Evolutionary conservation across 2,888 invertebrate genomes (phyloP).

Genomic region (Falcaria lacertinaria): DNA sequence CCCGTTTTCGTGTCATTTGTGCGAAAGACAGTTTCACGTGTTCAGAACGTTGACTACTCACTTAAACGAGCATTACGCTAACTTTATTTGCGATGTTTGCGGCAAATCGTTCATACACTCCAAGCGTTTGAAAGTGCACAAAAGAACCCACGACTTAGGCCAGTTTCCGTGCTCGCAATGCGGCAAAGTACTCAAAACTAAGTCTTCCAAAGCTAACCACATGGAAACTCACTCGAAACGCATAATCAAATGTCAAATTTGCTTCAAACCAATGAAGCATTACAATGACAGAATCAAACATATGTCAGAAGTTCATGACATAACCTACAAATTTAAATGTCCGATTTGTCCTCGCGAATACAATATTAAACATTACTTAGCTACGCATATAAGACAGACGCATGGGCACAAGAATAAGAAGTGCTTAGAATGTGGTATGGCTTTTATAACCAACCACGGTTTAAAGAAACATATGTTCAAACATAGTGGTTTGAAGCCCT

Average conservation of each 20-base stretch:
- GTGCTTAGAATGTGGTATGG: conserved; percentile 68
- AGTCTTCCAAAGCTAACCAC: conserved; percentile 56
- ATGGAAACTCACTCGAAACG: conserved; percentile 62
- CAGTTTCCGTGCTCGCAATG: conserved; percentile 52
- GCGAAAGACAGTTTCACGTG: conserved; percentile 54
- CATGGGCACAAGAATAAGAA: conserved; percentile 68
- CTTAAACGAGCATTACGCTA: conserved; percentile 70
- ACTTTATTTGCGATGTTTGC: conserved; percentile 72
- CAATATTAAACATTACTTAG: conserved; percentile 64
- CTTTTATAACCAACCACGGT: conserved; percentile 68
- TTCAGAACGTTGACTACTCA: conserved; percentile 64
- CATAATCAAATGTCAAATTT: conserved; percentile 58
- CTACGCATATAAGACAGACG: conserved; percentile 63
- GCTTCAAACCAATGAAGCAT: conserved; percentile 63
- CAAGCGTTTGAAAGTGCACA: conserved; percentile 69
- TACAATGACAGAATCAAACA: conserved; percentile 66
- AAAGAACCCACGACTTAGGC: conserved; percentile 68
- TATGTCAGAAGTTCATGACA: conserved; percentile 61
- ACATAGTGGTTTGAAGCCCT: conserved; percentile 61
- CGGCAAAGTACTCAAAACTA: conserved; percentile 57
- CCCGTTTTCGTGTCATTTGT: conserved; percentile 58
- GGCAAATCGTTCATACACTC: conserved; percentile 72
- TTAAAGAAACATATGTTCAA: conserved; percentile 69
- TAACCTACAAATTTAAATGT: conserved; percentile 62
- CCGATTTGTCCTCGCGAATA: conserved; percentile 53